phyloP scores from a whole-genome alignment of 1,140 invertebrate genomes.

The Ericerus pela region DNA sequence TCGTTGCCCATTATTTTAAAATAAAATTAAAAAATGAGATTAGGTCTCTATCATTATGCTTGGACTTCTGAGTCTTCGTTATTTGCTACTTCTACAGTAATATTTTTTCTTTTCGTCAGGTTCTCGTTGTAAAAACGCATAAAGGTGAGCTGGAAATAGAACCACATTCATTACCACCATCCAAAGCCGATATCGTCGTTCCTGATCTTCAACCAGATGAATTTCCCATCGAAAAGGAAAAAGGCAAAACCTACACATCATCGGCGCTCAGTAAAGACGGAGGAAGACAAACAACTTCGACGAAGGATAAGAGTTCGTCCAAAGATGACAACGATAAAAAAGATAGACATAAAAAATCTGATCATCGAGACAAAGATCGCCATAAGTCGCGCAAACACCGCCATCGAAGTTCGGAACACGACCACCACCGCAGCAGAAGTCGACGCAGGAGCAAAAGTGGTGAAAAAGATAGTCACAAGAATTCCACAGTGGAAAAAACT shows the following conservation, averaged over 20 bases:
- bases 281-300: constrained; percentile 28
- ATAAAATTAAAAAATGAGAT: no score
- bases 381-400: constrained; percentile 18
- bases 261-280: constrained; percentile 15
- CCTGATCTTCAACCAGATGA: constrained; percentile 41
- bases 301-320: constrained; percentile 26
- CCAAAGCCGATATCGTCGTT: constrained; percentile 41
- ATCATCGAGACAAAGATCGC: no score
- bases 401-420: constrained; percentile 14
- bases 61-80: no score
- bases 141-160: constrained; percentile 69
- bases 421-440: constrained; percentile 17
- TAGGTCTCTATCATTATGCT: no score
- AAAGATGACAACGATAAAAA: constrained; percentile 23
- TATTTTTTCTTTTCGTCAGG: no score
- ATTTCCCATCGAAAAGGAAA: constrained; percentile 17
- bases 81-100: no score
- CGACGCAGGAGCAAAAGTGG: constrained; percentile 13
- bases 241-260: constrained; percentile 13
- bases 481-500: no score
- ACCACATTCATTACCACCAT: constrained; percentile 21
- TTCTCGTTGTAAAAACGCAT: constrained; percentile 78
- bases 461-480: constrained; percentile 22
- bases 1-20: no score
- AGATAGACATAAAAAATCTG: no score